Evolutionary conservation across 1,140 invertebrate species (phyloP).

Genomic region (Drosophila lacteicornis): DNA sequence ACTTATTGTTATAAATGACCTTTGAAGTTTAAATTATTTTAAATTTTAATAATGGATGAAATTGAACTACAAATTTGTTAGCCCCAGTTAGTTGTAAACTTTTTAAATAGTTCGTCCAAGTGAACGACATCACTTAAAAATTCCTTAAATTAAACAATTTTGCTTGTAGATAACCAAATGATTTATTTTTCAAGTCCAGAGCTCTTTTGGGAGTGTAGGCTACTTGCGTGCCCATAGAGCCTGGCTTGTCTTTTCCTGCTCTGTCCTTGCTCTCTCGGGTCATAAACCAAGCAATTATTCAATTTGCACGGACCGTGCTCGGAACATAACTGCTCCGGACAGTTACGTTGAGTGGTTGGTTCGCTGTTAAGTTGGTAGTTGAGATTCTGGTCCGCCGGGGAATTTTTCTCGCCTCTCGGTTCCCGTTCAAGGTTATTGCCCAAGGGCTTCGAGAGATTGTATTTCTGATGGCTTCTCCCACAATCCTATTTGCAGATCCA

Average conservation of each 20-base stretch:
- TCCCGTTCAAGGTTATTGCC: slow-evolving; percentile 62
- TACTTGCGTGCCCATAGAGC: neutral
- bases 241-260: slow-evolving; percentile 15
- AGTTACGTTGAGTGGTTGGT: slow-evolving; percentile 59
- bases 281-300: slow-evolving; percentile 78
- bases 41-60: no score
- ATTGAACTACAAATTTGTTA: no score
- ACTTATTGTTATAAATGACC: neutral
- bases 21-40: no score
- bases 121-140: no score
- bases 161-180: neutral
- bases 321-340: slow-evolving; percentile 70
- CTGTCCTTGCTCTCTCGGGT: slow-evolving; percentile 37
- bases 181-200: neutral
- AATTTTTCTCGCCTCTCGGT: slow-evolving; percentile 20
- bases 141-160: no score
- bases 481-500: slow-evolving; percentile 32
- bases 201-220: neutral
- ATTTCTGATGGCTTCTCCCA: slow-evolving; percentile 20
- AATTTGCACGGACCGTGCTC: slow-evolving; percentile 69
- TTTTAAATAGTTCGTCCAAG: no score
- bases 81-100: no score
- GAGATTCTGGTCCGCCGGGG: slow-evolving; percentile 11
- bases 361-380: slow-evolving; percentile 21
- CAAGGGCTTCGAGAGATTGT: slow-evolving; percentile 36